Conservation (phyloP, 1,140 invertebrate genomes). For the Bombus vancouverensis region DNA sequence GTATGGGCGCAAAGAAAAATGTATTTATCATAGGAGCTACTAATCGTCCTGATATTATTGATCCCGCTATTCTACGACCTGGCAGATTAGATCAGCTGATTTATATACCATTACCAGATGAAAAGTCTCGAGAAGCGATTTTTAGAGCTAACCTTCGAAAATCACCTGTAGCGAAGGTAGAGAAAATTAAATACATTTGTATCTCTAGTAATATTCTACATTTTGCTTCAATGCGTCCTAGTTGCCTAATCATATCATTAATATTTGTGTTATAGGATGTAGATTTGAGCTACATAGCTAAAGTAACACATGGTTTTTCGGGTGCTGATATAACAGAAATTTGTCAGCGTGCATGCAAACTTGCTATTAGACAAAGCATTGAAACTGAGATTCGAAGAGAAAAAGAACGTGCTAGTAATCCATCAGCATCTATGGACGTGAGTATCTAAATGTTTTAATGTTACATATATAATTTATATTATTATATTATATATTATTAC, state of each 20-base stretch:
- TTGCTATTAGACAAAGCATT: slow-evolving; percentile 99
- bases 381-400: slow-evolving; percentile 97
- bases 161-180: slow-evolving; percentile 95
- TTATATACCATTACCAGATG: slow-evolving; percentile 99
- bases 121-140: slow-evolving; percentile 97
- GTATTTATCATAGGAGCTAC: slow-evolving; percentile 99
- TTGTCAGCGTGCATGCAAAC: slow-evolving; percentile 99
- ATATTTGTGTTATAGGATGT: slow-evolving; percentile 88
- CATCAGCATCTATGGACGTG: slow-evolving; percentile 93
- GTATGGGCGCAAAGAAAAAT: slow-evolving; percentile 99
- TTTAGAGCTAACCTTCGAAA: slow-evolving; percentile 98
- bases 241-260: not conserved
- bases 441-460: slow-evolving; percentile 77
- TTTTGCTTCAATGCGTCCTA: not conserved
- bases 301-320: slow-evolving; percentile 98
- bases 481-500: slow-evolving; percentile 8
- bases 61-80: slow-evolving; percentile 98
- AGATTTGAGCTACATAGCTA: slow-evolving; percentile 96
- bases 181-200: not conserved
- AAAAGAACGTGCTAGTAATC: slow-evolving; percentile 91
- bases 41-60: slow-evolving; percentile 98
- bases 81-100: slow-evolving; percentile 99
- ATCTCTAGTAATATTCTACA: not conserved
- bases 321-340: slow-evolving; percentile 99
- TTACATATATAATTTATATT: slow-evolving; percentile 19